Evolutionary conservation across 2,113 vertebrate genomes (phyloP), one percentile per base, ranked within the genome.

Genomic region (Atrichornis clamosus): DNA sequence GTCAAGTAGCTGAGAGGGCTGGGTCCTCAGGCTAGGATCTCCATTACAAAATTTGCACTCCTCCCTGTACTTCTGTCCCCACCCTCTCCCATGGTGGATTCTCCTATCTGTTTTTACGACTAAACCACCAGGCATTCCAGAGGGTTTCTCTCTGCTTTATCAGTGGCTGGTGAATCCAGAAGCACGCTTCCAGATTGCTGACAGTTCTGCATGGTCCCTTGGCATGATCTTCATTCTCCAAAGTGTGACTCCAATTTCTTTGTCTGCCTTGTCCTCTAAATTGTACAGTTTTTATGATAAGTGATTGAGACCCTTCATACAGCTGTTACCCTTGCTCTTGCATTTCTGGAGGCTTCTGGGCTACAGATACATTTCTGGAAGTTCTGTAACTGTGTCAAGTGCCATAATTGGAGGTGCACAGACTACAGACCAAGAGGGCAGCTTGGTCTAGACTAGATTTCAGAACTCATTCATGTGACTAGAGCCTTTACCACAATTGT

Each of bases 51-150:
- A 44, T 37, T 73, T 15, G 18, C 32, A 33, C 6, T 50, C 32
- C 17, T 82, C 16, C 18, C 27, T 49, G 5, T 37, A 23, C 1
- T 4, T n/a, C 41, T 58, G 6, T 37, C 9, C 0, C 13, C 15
- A 41, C 5, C 1, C 4, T 26, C 11, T 60, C 4, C 7, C 4
- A 4, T 5, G 10, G 0, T 76, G 37, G 8, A 65, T 82, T 77
- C 26, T 73, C 7, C 21, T 73, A 2, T n/a, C n/a, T 21, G 4
- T 1, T 81, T 81, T 87, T 35, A 44, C 82, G 32, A 82, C 24
- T 47, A 46, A 60, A 35, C 4, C 7, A 10, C 46, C 10, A 14
- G 13, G 8, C 9, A 17, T 13, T 87, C 23, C 21, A 21, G 11
- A 76, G 4, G 10, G 56, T 60, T 95, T 72, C 10, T 59, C 19